Base-by-base conservation (phyloP, 2,888 invertebrate species). In the Blera fallax region DNA sequence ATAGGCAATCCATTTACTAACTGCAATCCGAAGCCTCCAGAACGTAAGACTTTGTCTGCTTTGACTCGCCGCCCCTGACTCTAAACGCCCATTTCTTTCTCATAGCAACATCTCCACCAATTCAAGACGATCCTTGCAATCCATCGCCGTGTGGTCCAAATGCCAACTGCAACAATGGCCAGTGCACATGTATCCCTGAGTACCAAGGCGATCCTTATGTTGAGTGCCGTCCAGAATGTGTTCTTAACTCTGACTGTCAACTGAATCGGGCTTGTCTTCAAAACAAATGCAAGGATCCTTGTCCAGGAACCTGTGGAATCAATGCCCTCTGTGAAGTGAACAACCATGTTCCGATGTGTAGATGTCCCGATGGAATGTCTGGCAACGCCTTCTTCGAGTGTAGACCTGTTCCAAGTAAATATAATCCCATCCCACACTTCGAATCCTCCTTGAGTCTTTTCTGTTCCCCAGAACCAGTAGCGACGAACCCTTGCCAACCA, bases 301-400 rank as follows among this genome's bases (percentile, higher is more conserved):
- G 96, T 89, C 94, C 94, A 27, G 95, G 95, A 88, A 95, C 94
- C 58, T 95, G 97, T 91, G 96, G 96, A 6, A 92, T 94, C n/a
- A 94, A 95, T 88, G 97, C 97, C 8, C 94, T 96, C 89, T 97
- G 97, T 89, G 94, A 94, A 58, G 96, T 97, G 2, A 94, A 94
- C 89, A 95, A 95, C 87, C 97, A 97, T 89, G 94, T 97, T 60
- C 96, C 97, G 18, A 94, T 95, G 85, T 97, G 97, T 89, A 94
- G 94, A 34, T 97, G 97, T 89, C 95, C 95, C 48, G 93, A 94
- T 84, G 96, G 95, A 67, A 96, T 94, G 91, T 95, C 95, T 1
- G 97, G 97, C 87, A 96, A 97, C 93, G 96, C 97, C 62, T 96
- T 96, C 90, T 93, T 95, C 32, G 93, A 94, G 88, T 96, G 96